phyloP scores from a whole-genome alignment of 92 coral and sea anemone species.

The Phenganax marumi region DNA sequence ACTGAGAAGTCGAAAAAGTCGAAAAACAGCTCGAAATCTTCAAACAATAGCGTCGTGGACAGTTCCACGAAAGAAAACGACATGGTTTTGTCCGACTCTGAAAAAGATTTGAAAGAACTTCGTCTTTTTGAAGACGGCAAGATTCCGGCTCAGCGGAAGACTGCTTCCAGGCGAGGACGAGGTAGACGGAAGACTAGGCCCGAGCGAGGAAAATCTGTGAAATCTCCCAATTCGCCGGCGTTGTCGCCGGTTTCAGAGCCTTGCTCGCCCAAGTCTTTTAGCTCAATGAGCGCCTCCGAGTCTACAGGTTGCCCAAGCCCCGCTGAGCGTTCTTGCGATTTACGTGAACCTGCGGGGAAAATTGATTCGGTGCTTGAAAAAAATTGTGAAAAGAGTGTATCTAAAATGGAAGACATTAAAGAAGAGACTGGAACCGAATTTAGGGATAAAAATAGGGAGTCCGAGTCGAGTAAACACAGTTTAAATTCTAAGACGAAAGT shows the following conservation, averaged over 20 bases:
- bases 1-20: conserved; percentile 39
- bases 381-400: conserved; percentile 37
- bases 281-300: conserved; percentile 34
- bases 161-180: conserved; percentile 5
- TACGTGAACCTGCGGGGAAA: conserved; percentile 13
- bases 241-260: conserved; percentile 16
- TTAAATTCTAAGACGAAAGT: conserved; percentile 32
- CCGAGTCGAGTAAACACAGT: conserved; percentile 31
- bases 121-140: background rate
- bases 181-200: conserved; percentile 20
- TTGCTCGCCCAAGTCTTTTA: conserved; percentile 30
- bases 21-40: conserved; percentile 1
- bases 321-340: conserved; percentile 9
- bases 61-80: conserved; percentile 7
- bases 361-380: conserved; percentile 15
- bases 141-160: background rate
- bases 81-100: conserved; percentile 21
- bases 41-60: background rate
- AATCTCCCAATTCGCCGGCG: conserved; percentile 21
- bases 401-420: conserved; percentile 12
- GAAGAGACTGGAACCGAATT: conserved; percentile 45
- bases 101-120: conserved; percentile 35
- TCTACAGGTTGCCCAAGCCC: conserved; percentile 40
- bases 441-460: conserved; percentile 40
- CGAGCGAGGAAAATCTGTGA: conserved; percentile 13